Conservation (phyloP, 1,140 invertebrate species). For the Maniola jurtina region DNA sequence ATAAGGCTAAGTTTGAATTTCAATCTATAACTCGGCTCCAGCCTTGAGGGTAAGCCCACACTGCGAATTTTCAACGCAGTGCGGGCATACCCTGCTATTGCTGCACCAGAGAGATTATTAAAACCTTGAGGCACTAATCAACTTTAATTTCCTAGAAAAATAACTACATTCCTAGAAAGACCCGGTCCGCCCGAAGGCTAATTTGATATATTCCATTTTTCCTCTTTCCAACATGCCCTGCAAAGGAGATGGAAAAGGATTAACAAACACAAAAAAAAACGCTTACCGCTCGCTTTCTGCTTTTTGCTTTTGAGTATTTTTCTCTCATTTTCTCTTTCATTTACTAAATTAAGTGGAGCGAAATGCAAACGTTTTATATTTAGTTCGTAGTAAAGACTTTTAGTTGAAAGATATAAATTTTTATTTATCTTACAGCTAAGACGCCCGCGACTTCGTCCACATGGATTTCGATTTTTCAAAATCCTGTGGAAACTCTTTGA, state of each 20-base stretch:
- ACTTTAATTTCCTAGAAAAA: background rate
- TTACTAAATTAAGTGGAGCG: constrained; percentile 1
- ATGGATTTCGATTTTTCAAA: too few species aligned
- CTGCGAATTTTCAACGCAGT: too few species aligned
- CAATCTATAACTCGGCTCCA: too few species aligned
- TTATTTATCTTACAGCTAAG: too few species aligned
- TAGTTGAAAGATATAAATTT: too few species aligned
- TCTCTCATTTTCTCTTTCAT: background rate
- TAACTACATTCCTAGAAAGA: background rate
- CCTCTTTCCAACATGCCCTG: background rate
- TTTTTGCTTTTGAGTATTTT: constrained; percentile 3
- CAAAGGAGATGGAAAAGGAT: background rate
- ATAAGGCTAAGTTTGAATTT: too few species aligned
- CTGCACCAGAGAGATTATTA: background rate
- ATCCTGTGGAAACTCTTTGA: too few species aligned
- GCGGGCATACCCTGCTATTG: too few species aligned
- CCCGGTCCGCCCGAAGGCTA: background rate
- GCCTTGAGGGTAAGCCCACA: too few species aligned
- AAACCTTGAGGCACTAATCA: background rate
- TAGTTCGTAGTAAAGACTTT: background rate
- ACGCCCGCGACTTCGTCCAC: too few species aligned
- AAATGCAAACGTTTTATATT: constrained; percentile 1
- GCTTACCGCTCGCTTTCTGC: background rate
- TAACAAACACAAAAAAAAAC: background rate
- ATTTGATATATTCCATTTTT: constrained; percentile 5